Evolutionary conservation across 2,888 invertebrate genomes (phyloP).

Genomic region (Aethes cnicana): DNA sequence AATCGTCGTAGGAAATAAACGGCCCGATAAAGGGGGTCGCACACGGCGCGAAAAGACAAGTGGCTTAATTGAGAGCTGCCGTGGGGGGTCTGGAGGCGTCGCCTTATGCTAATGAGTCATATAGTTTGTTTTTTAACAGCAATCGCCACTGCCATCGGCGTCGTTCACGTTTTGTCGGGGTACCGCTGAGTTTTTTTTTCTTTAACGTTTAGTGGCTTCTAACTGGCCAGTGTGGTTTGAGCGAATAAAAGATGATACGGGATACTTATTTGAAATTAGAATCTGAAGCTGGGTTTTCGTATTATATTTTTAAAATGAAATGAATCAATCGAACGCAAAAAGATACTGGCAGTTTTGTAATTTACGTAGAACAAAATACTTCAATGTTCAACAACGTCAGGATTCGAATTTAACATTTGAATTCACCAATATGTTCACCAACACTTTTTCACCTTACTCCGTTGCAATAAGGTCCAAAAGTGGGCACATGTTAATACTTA

Average conservation of each 20-base stretch:
- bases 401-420: too few species aligned
- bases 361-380: too few species aligned
- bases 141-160: slow-evolving; percentile 65
- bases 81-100: slow-evolving; percentile 73
- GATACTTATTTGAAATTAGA: too few species aligned
- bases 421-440: too few species aligned
- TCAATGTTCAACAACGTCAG: too few species aligned
- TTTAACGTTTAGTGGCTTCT: not conserved
- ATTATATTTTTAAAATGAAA: too few species aligned
- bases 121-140: slow-evolving; percentile 73
- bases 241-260: not conserved
- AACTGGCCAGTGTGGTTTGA: not conserved
- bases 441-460: too few species aligned
- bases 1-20: slow-evolving; percentile 56
- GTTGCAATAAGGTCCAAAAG: too few species aligned
- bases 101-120: slow-evolving; percentile 78
- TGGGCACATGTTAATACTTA: too few species aligned
- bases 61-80: slow-evolving; percentile 76
- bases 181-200: slow-evolving; percentile 38
- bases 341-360: too few species aligned
- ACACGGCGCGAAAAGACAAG: slow-evolving; percentile 77
- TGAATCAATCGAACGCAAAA: too few species aligned
- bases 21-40: slow-evolving; percentile 69
- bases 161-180: slow-evolving; percentile 55
- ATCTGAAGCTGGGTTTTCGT: too few species aligned